Base-by-base conservation (phyloP, 2,113 vertebrate species). In the Crotalus horridus region DNA sequence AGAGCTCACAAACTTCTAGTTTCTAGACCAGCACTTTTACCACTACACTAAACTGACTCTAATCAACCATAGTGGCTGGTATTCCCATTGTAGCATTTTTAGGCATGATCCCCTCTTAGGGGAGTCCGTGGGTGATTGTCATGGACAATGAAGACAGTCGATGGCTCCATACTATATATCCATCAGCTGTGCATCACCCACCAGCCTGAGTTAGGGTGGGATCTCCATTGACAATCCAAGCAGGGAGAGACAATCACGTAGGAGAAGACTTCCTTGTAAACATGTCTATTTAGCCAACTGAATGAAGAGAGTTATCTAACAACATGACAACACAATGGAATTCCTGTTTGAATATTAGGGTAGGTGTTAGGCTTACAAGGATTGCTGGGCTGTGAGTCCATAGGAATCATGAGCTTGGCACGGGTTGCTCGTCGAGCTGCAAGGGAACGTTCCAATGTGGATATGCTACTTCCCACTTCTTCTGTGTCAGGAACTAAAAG, bases 341-440 rank as follows among this genome's bases (percentile, higher is more conserved):
- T 88, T 88, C 8, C 15, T 56, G n/a, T 88, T n/a, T 55, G 6
- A 26, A 33, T 56, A 43, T 29, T 61, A 89, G 43, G 39, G 39
- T 26, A 58, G 33, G 11, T 13, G 4, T 17, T 3, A 39, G 39
- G 97, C 98, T 98, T 94, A 99, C 99, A 97, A n/a, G 98, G 98
- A 96, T 98, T 99, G 96, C 64, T 98, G 2, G 99, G 98, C 94
- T 99, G 99, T 0, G 98, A 97, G 59, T 99, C 99, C 98, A 99
- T 99, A 1, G 99, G 99, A 89, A 99, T 99, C 99, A 99, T 99
- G 95, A 99, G 98, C 93, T 99, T 99, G 87, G 98, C 96, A 23
- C 99, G 97, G 1, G 99, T 99, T 15, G 98, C 98, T 91, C 99
- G 96, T 69, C 98, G 97, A 43, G 98, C 97, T 2, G 98, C 98